Conservation (phyloP, 2,888 invertebrate species). For the Tortrix viridana region DNA sequence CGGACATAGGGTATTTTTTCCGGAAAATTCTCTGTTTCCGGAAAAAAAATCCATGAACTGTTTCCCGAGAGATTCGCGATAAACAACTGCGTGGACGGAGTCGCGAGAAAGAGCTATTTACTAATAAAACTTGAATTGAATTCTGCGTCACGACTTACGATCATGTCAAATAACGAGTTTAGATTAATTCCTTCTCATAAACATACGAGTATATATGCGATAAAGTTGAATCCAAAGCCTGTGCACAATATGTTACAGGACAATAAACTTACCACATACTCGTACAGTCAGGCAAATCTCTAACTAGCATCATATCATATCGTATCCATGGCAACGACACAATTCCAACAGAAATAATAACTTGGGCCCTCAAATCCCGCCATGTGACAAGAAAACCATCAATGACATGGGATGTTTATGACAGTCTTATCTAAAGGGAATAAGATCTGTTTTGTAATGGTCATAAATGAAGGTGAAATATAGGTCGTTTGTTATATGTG, state of each 20-base stretch:
- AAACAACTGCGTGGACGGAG: too few relatives aligned
- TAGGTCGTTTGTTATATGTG: constrained; percentile 3
- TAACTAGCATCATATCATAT: neutral
- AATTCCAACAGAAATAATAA: neutral
- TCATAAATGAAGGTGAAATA: constrained; percentile 8
- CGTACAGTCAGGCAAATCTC: neutral
- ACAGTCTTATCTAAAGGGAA: constrained; percentile 2
- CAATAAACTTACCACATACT: neutral
- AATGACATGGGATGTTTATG: constrained; percentile 6
- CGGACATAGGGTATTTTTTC: too few relatives aligned
- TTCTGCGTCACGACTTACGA: too few relatives aligned
- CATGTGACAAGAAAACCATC: constrained; percentile 8
- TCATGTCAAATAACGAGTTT: neutral
- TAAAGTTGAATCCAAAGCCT: neutral
- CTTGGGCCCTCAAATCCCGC: constrained; percentile 7
- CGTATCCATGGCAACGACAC: neutral
- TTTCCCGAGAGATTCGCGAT: too few relatives aligned
- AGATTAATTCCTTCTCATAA: neutral
- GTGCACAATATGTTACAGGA: neutral
- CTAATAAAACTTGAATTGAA: too few relatives aligned
- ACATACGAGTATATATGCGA: neutral
- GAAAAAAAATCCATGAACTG: too few relatives aligned
- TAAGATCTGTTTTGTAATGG: constrained; percentile 8
- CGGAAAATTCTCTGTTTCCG: too few relatives aligned
- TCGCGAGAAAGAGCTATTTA: too few relatives aligned